Evolutionary conservation across 2,113 vertebrate species (phyloP).

Genomic region (Emydocephalus ijimae): DNA sequence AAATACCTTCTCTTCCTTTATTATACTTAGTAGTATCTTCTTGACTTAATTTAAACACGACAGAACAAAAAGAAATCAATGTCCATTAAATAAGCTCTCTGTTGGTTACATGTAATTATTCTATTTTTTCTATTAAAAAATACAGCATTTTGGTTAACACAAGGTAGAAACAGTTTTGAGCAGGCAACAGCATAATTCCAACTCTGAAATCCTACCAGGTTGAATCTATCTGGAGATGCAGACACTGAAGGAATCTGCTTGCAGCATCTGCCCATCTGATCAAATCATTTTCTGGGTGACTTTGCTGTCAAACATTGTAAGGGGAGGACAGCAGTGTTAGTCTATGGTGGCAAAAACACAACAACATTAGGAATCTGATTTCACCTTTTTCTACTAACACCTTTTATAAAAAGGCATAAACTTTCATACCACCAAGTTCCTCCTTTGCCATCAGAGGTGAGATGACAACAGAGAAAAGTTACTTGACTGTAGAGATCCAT

Average conservation of each 20-base stretch:
- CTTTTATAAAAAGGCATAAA: background rate
- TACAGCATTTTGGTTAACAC: slow-evolving; percentile 32
- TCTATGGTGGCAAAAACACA: background rate
- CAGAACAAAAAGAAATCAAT: slow-evolving; percentile 46
- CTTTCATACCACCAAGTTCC: background rate
- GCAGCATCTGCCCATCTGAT: background rate
- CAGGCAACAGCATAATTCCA: background rate
- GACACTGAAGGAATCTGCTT: background rate
- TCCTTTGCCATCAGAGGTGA: background rate
- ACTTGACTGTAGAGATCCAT: background rate
- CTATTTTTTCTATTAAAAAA: slow-evolving; percentile 30
- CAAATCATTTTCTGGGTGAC: background rate
- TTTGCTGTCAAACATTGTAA: background rate
- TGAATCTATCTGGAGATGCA: background rate
- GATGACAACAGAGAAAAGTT: background rate
- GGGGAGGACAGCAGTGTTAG: background rate
- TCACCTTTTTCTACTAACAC: background rate
- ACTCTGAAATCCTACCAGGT: background rate
- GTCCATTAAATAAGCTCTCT: slow-evolving; percentile 42
- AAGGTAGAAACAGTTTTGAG: slow-evolving; percentile 5
- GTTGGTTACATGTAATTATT: slow-evolving; percentile 46
- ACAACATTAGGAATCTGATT: background rate
- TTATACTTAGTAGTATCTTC: slow-evolving; percentile 3
- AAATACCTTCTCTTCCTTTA: slow-evolving; percentile 38
- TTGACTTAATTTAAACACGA: slow-evolving; percentile 45